These are phyloP conservation scores for Ardeotis arabs DNA, from an alignment of 2,113 vertebrate species.

Conservation along the genomic window DNA sequence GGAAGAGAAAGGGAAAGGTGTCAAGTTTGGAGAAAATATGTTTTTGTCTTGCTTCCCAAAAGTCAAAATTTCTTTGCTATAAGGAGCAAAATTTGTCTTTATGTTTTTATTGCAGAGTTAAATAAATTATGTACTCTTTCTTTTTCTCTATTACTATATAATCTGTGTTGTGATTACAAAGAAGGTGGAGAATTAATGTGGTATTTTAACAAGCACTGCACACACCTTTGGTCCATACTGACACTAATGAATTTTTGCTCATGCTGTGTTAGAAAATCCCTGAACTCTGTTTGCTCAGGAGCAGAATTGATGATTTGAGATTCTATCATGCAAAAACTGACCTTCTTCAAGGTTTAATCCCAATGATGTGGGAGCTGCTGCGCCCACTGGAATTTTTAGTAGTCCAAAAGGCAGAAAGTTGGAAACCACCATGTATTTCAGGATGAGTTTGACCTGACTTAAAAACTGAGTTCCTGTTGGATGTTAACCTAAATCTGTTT, in stretches of 20 bases:
- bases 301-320: neutral
- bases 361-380: neutral
- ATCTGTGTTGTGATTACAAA: neutral
- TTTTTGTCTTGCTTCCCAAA: neutral
- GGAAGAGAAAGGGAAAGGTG: neutral
- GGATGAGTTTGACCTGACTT: neutral
- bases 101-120: neutral
- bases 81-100: neutral
- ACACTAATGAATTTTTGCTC: neutral
- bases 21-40: neutral
- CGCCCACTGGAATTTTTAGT: neutral
- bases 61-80: neutral
- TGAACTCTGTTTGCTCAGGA: neutral
- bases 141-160: neutral
- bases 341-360: neutral
- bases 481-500: neutral
- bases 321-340: neutral
- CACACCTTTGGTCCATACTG: neutral
- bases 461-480: neutral
- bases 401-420: neutral
- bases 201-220: neutral
- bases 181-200: neutral
- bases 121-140: neutral
- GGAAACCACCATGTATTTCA: neutral
- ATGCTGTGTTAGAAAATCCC: neutral